Evolutionary conservation across 2,113 vertebrate genomes (phyloP).

Genomic region (Nicator chloris): DNA sequence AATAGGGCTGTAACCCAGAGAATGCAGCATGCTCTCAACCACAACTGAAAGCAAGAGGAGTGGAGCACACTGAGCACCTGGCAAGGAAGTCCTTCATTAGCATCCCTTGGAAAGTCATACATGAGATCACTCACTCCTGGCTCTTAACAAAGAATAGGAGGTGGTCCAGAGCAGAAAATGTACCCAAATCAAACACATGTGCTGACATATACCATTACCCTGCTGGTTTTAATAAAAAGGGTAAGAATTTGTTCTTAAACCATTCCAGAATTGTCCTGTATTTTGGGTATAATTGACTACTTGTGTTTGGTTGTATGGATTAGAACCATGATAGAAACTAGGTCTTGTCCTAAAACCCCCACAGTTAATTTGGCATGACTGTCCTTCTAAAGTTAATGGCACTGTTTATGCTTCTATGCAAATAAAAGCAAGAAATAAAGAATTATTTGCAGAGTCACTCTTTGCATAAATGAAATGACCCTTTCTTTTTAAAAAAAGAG

Average conservation of each 20-base stretch:
- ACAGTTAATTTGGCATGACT: not conserved
- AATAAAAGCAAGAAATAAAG: not conserved
- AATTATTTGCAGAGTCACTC: not conserved
- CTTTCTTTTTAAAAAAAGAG: not conserved
- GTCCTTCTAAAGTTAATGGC: not conserved
- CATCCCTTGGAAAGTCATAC: slow-evolving; percentile 27
- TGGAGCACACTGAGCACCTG: slow-evolving; percentile 7
- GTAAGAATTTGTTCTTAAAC: not conserved
- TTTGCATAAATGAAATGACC: not conserved
- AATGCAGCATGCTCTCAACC: not conserved
- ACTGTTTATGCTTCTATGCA: not conserved
- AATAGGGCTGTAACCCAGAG: not conserved
- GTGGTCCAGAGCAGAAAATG: slow-evolving; percentile 51
- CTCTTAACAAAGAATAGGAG: slow-evolving; percentile 25
- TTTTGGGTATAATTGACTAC: not conserved
- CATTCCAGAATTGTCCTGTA: not conserved
- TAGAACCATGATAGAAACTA: not conserved
- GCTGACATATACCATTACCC: not conserved
- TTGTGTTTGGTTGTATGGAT: not conserved
- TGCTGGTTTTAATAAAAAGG: slow-evolving; percentile 30
- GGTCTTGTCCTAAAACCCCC: not conserved
- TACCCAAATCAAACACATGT: slow-evolving; percentile 53
- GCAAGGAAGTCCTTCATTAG: slow-evolving; percentile 31
- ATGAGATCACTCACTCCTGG: slow-evolving; percentile 63
- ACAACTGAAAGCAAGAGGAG: not conserved